These are phyloP conservation scores for Tetranychus piercei DNA, from an alignment of 2,888 invertebrate genomes.

Conservation along the genomic window DNA sequence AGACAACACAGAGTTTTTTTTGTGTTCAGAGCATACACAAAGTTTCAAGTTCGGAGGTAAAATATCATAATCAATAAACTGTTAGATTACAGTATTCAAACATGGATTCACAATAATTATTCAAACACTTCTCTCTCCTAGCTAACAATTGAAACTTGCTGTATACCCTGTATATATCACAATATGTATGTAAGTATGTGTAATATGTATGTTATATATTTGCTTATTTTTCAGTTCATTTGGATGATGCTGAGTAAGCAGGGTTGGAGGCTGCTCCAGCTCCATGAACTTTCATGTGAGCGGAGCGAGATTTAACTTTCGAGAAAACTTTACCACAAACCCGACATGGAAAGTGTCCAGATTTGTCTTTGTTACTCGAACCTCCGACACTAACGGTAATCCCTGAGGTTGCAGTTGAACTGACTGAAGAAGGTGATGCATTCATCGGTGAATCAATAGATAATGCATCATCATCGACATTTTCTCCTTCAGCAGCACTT, in stretches of 20 bases:
- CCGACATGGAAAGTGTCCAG: conserved; percentile 62
- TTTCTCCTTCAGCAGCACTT: background rate
- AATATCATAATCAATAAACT: background rate
- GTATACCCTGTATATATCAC: background rate
- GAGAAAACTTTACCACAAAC: conserved; percentile 95
- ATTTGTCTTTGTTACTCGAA: background rate
- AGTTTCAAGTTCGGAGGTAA: background rate
- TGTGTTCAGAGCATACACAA: background rate
- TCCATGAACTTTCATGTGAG: conserved; percentile 92
- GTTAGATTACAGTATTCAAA: too few relatives aligned
- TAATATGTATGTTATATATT: background rate
- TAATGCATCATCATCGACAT: background rate
- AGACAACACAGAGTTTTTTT: background rate
- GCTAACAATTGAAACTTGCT: background rate
- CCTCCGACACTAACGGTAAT: conserved; percentile 36
- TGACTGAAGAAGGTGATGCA: conserved; percentile 15
- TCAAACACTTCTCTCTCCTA: background rate
- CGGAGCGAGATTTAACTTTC: conserved; percentile 96
- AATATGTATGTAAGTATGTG: background rate
- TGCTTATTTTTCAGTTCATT: background rate
- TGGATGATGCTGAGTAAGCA: background rate
- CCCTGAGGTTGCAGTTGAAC: conserved; percentile 1
- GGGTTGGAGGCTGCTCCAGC: conserved; percentile 3
- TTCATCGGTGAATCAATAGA: conserved; percentile 14
- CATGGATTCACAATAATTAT: background rate